phyloP scores from a whole-genome alignment of 2,888 invertebrate species.

The Leptopilina drosophilae region DNA sequence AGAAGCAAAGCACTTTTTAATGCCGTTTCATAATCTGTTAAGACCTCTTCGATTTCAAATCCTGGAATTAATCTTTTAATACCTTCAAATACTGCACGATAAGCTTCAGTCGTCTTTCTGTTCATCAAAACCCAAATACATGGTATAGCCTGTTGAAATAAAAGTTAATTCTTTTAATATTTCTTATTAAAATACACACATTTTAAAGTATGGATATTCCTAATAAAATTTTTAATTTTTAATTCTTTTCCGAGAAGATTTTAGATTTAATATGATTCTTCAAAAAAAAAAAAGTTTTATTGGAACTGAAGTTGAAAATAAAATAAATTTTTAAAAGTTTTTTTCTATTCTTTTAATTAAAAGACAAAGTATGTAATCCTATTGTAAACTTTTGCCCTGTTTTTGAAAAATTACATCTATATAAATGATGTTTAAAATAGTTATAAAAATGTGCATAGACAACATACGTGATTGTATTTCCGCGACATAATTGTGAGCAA shows the following conservation, averaged over 20 bases:
- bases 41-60: not conserved
- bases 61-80: not conserved
- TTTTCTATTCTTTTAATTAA: no score
- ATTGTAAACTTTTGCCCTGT: no score
- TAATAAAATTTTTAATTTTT: no score
- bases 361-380: no score
- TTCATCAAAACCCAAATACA: not conserved
- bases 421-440: not conserved
- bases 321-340: no score
- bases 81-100: not conserved
- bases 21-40: not conserved
- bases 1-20: not conserved
- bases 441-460: not conserved
- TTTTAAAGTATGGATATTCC: no score
- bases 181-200: no score
- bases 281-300: no score
- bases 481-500: not conserved
- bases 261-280: no score
- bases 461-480: not conserved
- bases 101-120: not conserved
- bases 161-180: not conserved
- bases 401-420: no score
- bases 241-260: no score
- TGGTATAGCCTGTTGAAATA: not conserved
- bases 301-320: no score